Evolutionary conservation across 2,797 vertebrate genomes (phyloP).

Genomic region (Rhincodon typus): DNA sequence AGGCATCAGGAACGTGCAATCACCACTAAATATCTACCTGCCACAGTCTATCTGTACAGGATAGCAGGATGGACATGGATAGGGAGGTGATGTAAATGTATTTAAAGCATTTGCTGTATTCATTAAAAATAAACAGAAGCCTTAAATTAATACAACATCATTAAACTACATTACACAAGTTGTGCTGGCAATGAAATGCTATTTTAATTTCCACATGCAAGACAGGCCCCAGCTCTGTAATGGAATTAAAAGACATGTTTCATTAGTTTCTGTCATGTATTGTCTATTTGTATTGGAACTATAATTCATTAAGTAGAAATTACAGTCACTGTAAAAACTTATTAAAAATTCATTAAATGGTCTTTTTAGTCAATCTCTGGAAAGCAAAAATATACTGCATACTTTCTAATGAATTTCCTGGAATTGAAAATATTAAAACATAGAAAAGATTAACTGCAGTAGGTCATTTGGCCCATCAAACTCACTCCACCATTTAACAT

Average conservation of each 20-base stretch:
- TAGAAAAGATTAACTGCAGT: too few relatives aligned
- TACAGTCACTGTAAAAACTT: neutral
- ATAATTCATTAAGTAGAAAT: neutral
- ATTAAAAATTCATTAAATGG: neutral
- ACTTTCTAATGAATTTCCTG: neutral
- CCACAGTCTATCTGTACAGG: neutral
- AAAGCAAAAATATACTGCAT: neutral
- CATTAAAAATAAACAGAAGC: neutral
- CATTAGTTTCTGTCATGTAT: slow-evolving; percentile 15
- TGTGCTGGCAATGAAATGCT: neutral
- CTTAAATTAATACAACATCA: neutral
- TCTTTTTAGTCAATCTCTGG: slow-evolving; percentile 10
- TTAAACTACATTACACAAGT: neutral
- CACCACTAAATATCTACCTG: neutral
- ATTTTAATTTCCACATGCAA: slow-evolving; percentile 24
- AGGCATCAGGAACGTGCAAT: too few relatives aligned
- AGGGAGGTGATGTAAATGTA: neutral
- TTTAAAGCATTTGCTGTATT: neutral
- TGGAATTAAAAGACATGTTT: slow-evolving; percentile 15
- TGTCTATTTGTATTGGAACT: neutral
- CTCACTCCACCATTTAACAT: too few relatives aligned
- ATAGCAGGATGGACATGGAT: neutral
- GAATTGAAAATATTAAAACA: neutral
- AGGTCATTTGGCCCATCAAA: too few relatives aligned
- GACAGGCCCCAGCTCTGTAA: neutral